A percentile compares a stretch with the other conserved stretches of the same genome.
phyloP scores from a whole-genome alignment of 1,140 invertebrate genomes.

The Pseudomyrmex flavicornis region DNA sequence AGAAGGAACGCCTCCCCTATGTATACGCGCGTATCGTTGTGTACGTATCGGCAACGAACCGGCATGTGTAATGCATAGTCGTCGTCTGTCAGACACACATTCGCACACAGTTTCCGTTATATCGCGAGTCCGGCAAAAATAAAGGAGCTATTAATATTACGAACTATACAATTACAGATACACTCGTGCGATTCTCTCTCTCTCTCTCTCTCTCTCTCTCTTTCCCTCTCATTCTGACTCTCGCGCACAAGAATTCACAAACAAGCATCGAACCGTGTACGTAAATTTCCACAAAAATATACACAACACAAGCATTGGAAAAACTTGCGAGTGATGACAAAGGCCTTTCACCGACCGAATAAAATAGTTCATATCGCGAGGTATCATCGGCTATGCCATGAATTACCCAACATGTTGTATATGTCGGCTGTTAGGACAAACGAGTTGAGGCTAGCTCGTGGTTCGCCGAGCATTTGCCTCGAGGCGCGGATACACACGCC shows the following conservation, averaged over 20 bases:
- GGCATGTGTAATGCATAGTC: constrained; percentile 2
- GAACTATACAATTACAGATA: background rate
- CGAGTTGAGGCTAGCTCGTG: constrained; percentile 53
- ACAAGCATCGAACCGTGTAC: too few relatives aligned
- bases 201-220: too few relatives aligned
- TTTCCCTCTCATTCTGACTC: too few relatives aligned
- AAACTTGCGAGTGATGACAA: too few relatives aligned
- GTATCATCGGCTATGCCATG: constrained; percentile 8
- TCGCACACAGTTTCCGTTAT: background rate
- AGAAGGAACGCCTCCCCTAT: constrained; percentile 30
- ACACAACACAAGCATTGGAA: too few relatives aligned
- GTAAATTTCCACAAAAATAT: too few relatives aligned
- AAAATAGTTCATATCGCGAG: background rate
- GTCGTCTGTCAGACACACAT: background rate
- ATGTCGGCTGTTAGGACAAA: constrained; percentile 34
- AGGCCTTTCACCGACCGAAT: background rate
- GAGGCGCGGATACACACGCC: constrained; percentile 65
- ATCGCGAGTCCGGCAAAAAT: background rate
- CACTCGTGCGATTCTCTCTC: too few relatives aligned
- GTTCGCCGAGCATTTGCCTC: constrained; percentile 63
- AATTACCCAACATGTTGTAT: constrained; percentile 22
- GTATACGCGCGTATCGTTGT: background rate
- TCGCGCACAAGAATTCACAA: too few relatives aligned
- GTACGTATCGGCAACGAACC: constrained; percentile 25
- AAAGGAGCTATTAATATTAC: background rate